These are phyloP conservation scores for Rhodophaea formosa DNA, from an alignment of 2,888 invertebrate species.

Conservation along the genomic window DNA sequence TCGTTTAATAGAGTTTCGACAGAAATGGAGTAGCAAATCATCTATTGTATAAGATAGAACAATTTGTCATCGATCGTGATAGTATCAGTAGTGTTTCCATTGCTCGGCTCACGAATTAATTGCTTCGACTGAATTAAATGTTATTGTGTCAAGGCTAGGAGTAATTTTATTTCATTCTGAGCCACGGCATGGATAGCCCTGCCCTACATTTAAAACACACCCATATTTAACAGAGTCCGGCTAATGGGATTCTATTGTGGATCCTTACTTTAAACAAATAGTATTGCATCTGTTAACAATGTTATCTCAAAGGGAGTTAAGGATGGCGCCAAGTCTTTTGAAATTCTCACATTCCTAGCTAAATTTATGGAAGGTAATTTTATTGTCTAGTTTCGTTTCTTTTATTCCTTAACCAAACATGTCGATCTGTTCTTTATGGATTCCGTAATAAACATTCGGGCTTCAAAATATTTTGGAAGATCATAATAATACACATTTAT, in stretches of 20 bases:
- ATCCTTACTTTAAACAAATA: constrained; percentile 24
- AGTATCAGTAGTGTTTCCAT: constrained; percentile 56
- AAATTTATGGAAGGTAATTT: not conserved
- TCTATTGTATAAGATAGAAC: constrained; percentile 29
- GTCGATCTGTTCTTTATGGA: no score
- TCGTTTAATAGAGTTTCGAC: constrained; percentile 20
- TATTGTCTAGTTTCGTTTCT: not conserved
- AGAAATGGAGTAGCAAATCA: constrained; percentile 27
- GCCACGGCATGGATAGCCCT: constrained; percentile 48
- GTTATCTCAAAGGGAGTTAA: constrained; percentile 12
- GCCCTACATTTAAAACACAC: constrained; percentile 53
- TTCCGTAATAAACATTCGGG: no score
- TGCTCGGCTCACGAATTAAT: constrained; percentile 57
- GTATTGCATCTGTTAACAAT: constrained; percentile 16
- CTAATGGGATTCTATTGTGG: constrained; percentile 36
- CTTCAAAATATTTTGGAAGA: no score
- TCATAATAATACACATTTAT: no score
- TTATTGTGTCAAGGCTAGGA: constrained; percentile 72
- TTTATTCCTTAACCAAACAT: no score
- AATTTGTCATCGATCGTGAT: constrained; percentile 59
- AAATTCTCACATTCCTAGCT: constrained; percentile 7
- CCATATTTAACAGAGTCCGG: constrained; percentile 35
- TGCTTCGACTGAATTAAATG: constrained; percentile 66
- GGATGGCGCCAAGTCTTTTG: constrained; percentile 13
- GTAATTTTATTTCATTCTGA: constrained; percentile 50